These are phyloP conservation scores for Meloidogyne chitwoodi DNA, from an alignment of 1,140 invertebrate genomes.

Conservation along the genomic window DNA sequence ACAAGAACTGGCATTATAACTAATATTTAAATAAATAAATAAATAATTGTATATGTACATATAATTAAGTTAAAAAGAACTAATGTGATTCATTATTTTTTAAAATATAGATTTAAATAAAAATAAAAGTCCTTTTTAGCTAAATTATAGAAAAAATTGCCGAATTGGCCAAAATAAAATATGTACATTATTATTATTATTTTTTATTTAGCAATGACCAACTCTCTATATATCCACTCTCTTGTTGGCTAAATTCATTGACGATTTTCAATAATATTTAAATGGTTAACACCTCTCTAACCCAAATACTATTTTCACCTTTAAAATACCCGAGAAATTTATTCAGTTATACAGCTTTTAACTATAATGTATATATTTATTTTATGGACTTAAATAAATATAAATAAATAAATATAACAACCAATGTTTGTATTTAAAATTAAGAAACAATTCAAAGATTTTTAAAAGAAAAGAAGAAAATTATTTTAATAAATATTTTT, in stretches of 20 bases:
- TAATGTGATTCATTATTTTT: not conserved
- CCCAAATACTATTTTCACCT: not conserved
- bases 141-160: not conserved
- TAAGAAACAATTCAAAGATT: not conserved
- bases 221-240: not conserved
- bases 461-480: not conserved
- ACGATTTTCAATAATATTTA: not conserved
- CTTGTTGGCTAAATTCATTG: not conserved
- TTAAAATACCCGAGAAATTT: not conserved
- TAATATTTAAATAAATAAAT: constrained; percentile 14
- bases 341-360: not conserved
- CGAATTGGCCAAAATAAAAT: not conserved
- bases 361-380: not conserved
- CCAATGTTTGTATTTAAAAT: not conserved
- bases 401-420: too few species aligned
- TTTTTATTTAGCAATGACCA: not conserved
- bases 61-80: too few species aligned
- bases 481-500: too few species aligned
- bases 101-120: not conserved
- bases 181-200: not conserved
- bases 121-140: not conserved
- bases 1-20: constrained; percentile 28
- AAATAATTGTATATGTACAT: too few species aligned
- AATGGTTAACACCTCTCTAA: not conserved
- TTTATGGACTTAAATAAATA: not conserved